These are phyloP conservation scores for Cephalopachus bancanus DNA, from an alignment of 2,797 vertebrate species.

Conservation along the genomic window DNA sequence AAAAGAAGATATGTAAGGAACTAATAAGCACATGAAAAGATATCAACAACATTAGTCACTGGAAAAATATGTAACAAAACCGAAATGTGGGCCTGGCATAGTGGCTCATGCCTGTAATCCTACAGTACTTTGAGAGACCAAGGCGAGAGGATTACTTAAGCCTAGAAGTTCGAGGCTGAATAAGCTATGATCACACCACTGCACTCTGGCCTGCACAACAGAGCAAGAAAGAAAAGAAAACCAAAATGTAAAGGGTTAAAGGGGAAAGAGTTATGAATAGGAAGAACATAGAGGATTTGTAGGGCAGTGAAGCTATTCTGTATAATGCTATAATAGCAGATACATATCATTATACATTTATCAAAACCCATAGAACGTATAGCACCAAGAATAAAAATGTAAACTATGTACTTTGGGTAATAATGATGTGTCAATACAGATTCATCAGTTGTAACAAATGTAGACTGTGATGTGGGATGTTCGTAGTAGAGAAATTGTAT, in stretches of 20 bases:
- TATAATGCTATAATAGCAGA: background rate
- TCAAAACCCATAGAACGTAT: background rate
- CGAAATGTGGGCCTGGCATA: background rate
- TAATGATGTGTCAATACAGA: accelerated
- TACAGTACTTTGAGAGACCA: no score
- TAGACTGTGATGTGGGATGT: background rate
- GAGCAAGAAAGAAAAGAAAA: no score
- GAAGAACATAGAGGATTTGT: background rate
- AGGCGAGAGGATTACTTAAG: no score
- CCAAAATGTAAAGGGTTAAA: background rate
- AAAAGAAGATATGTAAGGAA: background rate
- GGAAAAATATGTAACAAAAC: background rate
- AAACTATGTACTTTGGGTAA: background rate
- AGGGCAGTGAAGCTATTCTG: background rate
- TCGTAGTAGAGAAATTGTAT: background rate
- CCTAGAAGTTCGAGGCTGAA: no score
- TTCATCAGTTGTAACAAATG: background rate
- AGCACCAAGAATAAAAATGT: background rate
- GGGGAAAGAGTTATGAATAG: background rate
- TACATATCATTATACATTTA: background rate
- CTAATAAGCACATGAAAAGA: background rate
- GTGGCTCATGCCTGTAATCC: no score
- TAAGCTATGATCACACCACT: no score
- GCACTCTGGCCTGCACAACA: no score
- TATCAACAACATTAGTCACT: background rate